Percentiles rank a stretch among this genome's conserved stretches.
Evolutionary conservation across 2,113 vertebrate species (phyloP).

Genomic region (Apteryx mantelli): DNA sequence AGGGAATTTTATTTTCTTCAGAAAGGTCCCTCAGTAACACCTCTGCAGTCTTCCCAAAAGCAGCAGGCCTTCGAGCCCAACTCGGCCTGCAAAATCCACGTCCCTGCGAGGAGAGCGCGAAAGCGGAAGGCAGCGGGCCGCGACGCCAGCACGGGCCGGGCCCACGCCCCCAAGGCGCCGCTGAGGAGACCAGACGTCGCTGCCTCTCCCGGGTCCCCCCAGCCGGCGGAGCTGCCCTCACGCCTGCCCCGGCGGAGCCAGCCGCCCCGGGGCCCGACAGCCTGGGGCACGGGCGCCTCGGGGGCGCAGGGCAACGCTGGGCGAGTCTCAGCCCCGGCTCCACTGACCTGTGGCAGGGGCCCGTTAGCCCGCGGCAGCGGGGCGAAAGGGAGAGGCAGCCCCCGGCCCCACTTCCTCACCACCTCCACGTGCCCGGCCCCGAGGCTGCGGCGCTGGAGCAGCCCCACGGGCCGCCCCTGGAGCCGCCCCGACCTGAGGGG

Average conservation of each 20-base stretch:
- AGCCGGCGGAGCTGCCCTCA: too few species aligned
- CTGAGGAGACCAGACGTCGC: neutral
- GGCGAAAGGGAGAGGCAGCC: too few species aligned
- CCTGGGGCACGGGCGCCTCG: neutral
- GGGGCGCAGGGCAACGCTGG: accelerated
- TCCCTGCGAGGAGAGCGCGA: neutral
- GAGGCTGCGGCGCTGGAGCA: accelerated
- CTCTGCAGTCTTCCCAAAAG: neutral
- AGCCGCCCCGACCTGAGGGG: neutral
- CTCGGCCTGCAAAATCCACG: neutral
- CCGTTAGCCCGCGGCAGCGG: too few species aligned
- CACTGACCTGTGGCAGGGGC: neutral
- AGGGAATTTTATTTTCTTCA: neutral
- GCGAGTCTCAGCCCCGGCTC: neutral
- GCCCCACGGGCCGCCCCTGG: accelerated
- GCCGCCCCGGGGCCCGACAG: too few species aligned
- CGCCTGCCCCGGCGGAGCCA: too few species aligned
- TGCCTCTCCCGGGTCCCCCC: neutral
- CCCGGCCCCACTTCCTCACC: too few species aligned
- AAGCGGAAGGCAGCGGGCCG: neutral
- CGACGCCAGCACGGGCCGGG: too few species aligned
- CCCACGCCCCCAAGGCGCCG: neutral
- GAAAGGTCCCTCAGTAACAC: neutral
- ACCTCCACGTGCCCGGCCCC: too few species aligned
- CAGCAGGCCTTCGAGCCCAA: neutral